phyloP scores from a whole-genome alignment of 2,113 vertebrate species.

The Marcusenius ussheri region DNA sequence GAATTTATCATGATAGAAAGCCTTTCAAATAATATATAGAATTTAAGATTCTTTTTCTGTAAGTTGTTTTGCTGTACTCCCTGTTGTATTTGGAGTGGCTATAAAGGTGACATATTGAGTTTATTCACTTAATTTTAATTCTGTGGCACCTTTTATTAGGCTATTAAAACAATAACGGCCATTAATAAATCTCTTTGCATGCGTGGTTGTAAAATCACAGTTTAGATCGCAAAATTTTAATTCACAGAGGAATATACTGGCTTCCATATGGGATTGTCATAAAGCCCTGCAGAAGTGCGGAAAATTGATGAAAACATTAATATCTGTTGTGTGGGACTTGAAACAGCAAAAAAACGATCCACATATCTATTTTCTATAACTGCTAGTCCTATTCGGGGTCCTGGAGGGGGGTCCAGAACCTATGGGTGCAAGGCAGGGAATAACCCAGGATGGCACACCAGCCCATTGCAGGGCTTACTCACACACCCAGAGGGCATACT shows the following conservation, averaged over 20 bases:
- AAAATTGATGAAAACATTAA: background rate
- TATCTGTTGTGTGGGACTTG: background rate
- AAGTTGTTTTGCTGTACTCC: background rate
- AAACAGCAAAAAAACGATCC: background rate
- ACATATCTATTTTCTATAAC: background rate
- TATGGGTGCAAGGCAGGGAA: background rate
- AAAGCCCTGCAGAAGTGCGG: background rate
- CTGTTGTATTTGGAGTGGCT: background rate
- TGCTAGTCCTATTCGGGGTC: background rate
- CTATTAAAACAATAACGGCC: conserved; percentile 7
- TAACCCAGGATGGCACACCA: background rate
- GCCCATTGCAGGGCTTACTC: background rate
- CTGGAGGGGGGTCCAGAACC: background rate
- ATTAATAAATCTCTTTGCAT: conserved; percentile 10
- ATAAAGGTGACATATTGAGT: conserved; percentile 7
- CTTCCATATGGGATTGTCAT: background rate
- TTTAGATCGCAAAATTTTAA: background rate
- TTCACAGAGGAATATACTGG: conserved; percentile 1
- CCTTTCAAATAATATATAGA: background rate
- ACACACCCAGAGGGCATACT: background rate
- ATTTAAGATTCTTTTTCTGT: background rate
- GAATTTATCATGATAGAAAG: background rate
- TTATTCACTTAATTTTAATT: background rate
- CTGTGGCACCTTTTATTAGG: background rate
- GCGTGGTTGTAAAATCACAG: conserved; percentile 9